Evolutionary conservation across 2,888 invertebrate species (phyloP).

Genomic region (Acronicta psi): DNA sequence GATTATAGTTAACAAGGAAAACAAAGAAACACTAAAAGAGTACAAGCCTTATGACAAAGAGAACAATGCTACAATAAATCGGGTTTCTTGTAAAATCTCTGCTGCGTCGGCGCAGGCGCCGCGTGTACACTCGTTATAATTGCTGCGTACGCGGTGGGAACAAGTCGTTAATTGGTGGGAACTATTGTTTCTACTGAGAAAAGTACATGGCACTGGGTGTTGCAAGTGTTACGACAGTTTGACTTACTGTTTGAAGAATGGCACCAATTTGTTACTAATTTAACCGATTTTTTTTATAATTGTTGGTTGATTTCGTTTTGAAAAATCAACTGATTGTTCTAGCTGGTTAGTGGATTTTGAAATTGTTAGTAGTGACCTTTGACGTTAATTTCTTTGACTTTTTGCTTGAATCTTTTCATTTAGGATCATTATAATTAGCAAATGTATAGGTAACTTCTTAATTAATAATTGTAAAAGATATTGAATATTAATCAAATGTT

Average conservation of each 20-base stretch:
- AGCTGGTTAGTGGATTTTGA: conserved; percentile 6
- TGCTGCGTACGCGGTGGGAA: conserved; percentile 54
- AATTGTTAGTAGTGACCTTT: not conserved
- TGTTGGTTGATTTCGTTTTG: conserved; percentile 11
- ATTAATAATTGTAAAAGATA: too few species aligned
- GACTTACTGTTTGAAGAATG: conserved; percentile 48
- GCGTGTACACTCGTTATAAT: conserved; percentile 55
- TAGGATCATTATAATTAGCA: not conserved
- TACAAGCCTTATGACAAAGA: conserved; percentile 46
- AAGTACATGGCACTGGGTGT: conserved; percentile 47
- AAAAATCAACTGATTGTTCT: conserved; percentile 33
- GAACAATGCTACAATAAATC: conserved; percentile 66
- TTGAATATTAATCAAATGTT: too few species aligned
- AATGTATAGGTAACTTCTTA: too few species aligned
- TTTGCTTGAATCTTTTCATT: not conserved
- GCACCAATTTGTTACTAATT: conserved; percentile 29
- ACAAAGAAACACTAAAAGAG: conserved; percentile 26
- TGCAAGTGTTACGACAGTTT: conserved; percentile 57
- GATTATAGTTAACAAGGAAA: conserved; percentile 21
- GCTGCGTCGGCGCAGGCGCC: conserved; percentile 26
- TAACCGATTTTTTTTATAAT: conserved; percentile 26
- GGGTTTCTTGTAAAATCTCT: conserved; percentile 59
- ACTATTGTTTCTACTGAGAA: conserved; percentile 57
- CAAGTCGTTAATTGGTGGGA: conserved; percentile 58
- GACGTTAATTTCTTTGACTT: too few species aligned